A percentile compares a stretch with the other conserved stretches of the same genome.
phyloP scores from a whole-genome alignment of 2,888 invertebrate species.

The Conistra vaccinii region DNA sequence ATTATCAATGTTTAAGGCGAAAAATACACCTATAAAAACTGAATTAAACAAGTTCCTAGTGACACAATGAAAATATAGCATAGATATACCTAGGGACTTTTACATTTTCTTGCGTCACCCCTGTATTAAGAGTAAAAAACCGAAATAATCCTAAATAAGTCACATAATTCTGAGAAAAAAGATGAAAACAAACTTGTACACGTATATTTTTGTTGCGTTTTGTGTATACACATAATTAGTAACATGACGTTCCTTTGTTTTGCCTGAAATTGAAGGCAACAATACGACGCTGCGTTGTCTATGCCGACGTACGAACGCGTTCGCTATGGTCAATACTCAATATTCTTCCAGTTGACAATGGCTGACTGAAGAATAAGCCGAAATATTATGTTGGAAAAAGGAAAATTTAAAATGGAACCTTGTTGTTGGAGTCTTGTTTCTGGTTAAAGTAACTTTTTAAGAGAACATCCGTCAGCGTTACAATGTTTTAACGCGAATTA shows the following conservation, averaged over 20 bases:
- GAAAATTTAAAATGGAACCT: neutral
- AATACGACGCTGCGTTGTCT: slow-evolving; percentile 51
- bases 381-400: slow-evolving; percentile 21
- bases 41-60: neutral
- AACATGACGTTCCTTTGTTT: slow-evolving; percentile 62
- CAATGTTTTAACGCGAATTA: no score
- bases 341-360: slow-evolving; percentile 47
- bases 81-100: neutral
- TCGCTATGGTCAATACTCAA: slow-evolving; percentile 58
- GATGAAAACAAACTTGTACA: slow-evolving; percentile 19
- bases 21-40: neutral
- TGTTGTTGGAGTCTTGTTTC: neutral
- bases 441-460: neutral
- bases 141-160: no score
- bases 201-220: slow-evolving; percentile 52
- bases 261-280: slow-evolving; percentile 51
- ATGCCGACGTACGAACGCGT: slow-evolving; percentile 43
- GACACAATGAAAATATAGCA: neutral
- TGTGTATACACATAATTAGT: slow-evolving; percentile 61
- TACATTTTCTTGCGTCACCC: slow-evolving; percentile 12
- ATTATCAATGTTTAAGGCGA: neutral
- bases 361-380: slow-evolving; percentile 39
- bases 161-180: slow-evolving; percentile 29
- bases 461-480: no score
- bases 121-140: neutral